Percentiles rank a stretch among this genome's conserved stretches.
Conservation (phyloP, 2,113 vertebrate species). For the Lagopus muta region DNA sequence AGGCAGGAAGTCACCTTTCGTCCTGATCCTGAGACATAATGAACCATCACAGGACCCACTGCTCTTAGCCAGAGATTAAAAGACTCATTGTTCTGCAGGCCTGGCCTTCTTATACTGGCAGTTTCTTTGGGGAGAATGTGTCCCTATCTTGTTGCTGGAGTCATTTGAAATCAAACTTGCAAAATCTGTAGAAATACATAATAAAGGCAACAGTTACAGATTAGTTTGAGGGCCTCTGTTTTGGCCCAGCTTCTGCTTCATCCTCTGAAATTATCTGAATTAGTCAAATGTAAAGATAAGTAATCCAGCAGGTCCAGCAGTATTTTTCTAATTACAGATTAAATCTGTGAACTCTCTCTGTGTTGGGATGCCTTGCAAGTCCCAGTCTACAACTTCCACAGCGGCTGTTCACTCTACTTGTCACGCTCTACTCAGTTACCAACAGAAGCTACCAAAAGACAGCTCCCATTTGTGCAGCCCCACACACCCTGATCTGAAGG, state of each 20-base stretch:
- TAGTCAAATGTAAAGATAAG: background rate
- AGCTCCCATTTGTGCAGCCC: background rate
- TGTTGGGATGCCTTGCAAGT: background rate
- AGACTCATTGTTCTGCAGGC: background rate
- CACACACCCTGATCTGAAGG: background rate
- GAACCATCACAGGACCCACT: background rate
- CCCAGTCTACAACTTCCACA: background rate
- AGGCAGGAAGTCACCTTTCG: constrained; percentile 3
- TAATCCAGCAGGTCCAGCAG: background rate
- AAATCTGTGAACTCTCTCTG: background rate
- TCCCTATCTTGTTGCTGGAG: background rate
- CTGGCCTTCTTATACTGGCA: background rate
- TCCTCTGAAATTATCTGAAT: background rate
- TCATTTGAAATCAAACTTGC: background rate
- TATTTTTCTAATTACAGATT: background rate
- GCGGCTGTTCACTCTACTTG: background rate
- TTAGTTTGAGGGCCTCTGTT: background rate
- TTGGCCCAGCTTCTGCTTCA: background rate
- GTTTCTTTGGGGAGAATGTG: background rate
- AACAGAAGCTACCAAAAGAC: background rate
- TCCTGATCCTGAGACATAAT: background rate
- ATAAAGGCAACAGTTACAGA: background rate
- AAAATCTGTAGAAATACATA: background rate
- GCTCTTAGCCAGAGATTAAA: background rate
- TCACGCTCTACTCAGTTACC: background rate